Evolutionary conservation across 2,113 vertebrate species (phyloP), one percentile per base, ranked within the genome.

Genomic region (Myiozetetes cayanensis): DNA sequence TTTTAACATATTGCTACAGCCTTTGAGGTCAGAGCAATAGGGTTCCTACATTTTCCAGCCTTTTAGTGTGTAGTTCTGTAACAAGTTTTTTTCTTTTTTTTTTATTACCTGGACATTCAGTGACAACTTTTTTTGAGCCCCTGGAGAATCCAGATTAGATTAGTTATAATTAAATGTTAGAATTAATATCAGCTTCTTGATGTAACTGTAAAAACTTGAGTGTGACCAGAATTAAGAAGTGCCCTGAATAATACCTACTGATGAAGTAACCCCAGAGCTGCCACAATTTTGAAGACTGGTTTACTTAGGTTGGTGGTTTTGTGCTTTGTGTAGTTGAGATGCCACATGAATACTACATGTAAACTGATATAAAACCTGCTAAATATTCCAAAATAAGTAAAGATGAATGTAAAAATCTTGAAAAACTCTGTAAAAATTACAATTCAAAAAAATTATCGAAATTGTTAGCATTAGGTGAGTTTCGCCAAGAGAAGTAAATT

Each of bases 331-430:
- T 49, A n/a, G 61, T 25, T 47, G 65, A 81, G 50, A 43, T 52
- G 65, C 11, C 43, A 43, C 17, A 0, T 14, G 47, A 74, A 21
- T 55, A 35, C 37, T 12, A 0, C 24, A 1, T 10, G 2, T 16
- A 65, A 92, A 53, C 18, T 39, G 55, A 33, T 44, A 11, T 2
- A 84, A 83, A 66, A 53, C 39, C 33, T 56, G 6, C 27, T 85
- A 44, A 44, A 15, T 4, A 2, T 89, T 16, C 33, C 24, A 61
- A 35, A 83, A 47, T 19, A 14, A 37, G 8, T 37, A 4, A 66
- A 47, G 17, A 33, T 7, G 0, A 39, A 61, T 7, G 3, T 10
- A 74, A 83, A 88, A 49, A 15, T 28, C 19, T 0, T 77, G 31
- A 59, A 35, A n/a, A 39, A 1, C 11, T 20, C 13, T 43, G 4